Base-by-base conservation (phyloP, 2,797 vertebrate species). In the Apogon hyalosoma region DNA sequence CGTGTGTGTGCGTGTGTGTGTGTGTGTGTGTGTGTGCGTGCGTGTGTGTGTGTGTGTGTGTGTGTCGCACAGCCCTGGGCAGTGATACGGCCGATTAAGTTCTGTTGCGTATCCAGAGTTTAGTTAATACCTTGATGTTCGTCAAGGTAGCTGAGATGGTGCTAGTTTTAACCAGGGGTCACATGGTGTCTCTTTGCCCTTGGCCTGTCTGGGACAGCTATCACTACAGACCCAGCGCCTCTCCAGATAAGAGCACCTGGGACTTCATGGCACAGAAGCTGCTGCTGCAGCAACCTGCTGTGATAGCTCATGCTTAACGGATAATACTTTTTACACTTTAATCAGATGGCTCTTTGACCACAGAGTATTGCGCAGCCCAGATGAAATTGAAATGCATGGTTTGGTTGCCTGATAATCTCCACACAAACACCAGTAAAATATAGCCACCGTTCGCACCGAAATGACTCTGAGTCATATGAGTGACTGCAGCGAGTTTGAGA, bases 261-360 rank as follows among this genome's bases (percentile, higher is more conserved):
- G 68, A 79, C 80, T 73, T 72, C 76, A 70, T 62, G 67, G 75
- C 53, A 75, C 57, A 70, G n/a, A 15, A 60, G 42, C 75, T 69
- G 63, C 54, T 18, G 7, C 74, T 12, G 40, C 66, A 55, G 65
- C 64, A 42, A 46, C 80, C 75, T 51, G 69, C 75, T 80, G 79
- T 59, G 87, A 77, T 78, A 78, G 75, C 74, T 75, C 45, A 39
- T 73, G 71, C 77, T 84, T 79, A 78, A 69, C 80, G 79, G 71
- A 84, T 80, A 77, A 84, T 79, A 82, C 51, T 74, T 86, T 81
- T 67, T 77, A 79, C 69, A 71, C 65, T 73, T 82, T 87, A 77
- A 85, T 89, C 86, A 77, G 75, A 75, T 80, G 69, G 51, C 75
- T 77, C 57, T 76, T 77, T 79, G 77, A 82, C 80, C 80, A 66